A percentile compares a stretch with the other conserved stretches of the same genome.
Evolutionary conservation across 2,113 vertebrate species (phyloP).

Genomic region (Bungarus multicinctus): DNA sequence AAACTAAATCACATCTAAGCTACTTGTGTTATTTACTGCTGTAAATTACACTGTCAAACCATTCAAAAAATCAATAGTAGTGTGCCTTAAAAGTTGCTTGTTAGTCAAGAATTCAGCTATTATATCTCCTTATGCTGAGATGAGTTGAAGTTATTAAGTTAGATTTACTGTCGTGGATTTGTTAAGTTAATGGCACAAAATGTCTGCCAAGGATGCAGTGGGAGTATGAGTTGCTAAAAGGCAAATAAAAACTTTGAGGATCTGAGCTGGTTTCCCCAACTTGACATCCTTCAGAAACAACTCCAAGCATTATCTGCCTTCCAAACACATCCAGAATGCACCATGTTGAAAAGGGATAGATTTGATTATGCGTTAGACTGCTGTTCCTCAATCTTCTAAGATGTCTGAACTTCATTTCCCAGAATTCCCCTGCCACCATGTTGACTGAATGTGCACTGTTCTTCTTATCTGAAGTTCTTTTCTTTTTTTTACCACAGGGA

Average conservation of each 20-base stretch:
- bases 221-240: not conserved
- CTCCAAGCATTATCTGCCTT: not conserved
- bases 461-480: not conserved
- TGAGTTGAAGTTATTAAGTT: not conserved
- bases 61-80: not conserved
- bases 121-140: not conserved
- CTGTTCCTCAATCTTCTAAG: not conserved
- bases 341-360: not conserved
- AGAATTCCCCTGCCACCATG: not conserved
- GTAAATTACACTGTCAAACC: not conserved
- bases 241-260: not conserved
- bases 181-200: not conserved
- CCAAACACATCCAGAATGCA: not conserved
- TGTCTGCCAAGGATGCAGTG: not conserved
- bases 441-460: not conserved
- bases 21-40: not conserved
- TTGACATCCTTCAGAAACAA: not conserved
- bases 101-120: not conserved
- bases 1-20: not conserved
- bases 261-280: not conserved
- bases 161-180: not conserved
- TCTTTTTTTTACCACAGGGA: constrained; percentile 50
- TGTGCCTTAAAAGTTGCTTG: not conserved
- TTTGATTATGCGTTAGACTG: not conserved
- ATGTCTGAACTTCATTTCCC: not conserved